Evolutionary conservation across 2,797 vertebrate species (phyloP).

Genomic region (Eulemur albifrons): DNA sequence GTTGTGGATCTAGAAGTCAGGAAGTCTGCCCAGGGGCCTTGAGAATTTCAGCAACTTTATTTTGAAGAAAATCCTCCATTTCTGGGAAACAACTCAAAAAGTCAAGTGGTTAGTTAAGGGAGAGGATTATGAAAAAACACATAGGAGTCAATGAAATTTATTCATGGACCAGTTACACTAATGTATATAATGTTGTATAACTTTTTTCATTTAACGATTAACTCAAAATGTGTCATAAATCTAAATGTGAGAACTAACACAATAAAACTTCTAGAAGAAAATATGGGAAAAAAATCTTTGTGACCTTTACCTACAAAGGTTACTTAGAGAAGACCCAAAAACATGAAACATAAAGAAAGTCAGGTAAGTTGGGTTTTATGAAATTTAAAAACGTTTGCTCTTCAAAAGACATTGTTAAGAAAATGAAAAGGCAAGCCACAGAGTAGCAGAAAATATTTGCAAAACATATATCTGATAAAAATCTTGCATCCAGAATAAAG

Average conservation of each 20-base stretch:
- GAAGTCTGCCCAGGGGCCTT: too few species aligned
- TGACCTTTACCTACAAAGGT: background rate
- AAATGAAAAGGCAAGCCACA: background rate
- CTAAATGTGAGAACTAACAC: background rate
- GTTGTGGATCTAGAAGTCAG: too few species aligned
- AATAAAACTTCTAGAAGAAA: background rate
- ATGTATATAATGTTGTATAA: background rate
- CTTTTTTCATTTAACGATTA: background rate
- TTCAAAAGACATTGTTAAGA: background rate
- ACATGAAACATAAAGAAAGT: background rate
- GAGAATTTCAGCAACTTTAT: too few species aligned
- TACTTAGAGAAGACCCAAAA: background rate
- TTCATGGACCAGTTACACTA: too few species aligned
- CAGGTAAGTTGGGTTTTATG: background rate
- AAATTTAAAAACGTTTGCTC: background rate
- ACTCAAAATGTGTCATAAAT: background rate
- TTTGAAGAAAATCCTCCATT: too few species aligned
- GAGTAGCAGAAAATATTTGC: background rate
- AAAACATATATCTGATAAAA: background rate
- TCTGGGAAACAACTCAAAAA: too few species aligned
- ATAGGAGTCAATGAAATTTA: too few species aligned
- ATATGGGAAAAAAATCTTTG: background rate
- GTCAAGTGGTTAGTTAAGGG: too few species aligned
- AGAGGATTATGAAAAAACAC: too few species aligned
- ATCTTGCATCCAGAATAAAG: background rate